Percentiles rank a stretch among this genome's conserved stretches.
Conservation (phyloP, 1,140 invertebrate genomes). For the Halotydeus destructor region DNA sequence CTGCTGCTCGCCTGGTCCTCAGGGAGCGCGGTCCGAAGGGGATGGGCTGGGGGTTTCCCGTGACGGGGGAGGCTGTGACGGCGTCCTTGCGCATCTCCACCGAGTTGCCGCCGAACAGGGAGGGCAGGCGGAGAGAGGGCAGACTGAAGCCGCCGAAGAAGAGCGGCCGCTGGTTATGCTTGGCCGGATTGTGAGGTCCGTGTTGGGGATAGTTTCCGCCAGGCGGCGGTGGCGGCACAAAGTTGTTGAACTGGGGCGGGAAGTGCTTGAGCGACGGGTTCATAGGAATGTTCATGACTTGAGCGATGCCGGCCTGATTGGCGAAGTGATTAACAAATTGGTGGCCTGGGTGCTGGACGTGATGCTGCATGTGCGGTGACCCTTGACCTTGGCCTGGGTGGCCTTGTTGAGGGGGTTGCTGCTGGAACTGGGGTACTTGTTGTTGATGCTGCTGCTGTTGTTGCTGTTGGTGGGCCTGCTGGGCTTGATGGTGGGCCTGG, state of each 20-base stretch:
- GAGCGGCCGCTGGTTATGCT: too few relatives aligned
- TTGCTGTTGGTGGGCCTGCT: neutral
- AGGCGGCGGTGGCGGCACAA: neutral
- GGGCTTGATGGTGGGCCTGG: neutral
- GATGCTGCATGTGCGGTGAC: conserved; percentile 11
- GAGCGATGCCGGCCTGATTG: neutral
- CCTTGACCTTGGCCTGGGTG: conserved; percentile 14
- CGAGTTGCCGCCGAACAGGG: too few relatives aligned
- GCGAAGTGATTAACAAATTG: neutral
- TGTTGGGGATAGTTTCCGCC: neutral
- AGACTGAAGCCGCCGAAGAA: too few relatives aligned
- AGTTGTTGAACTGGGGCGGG: neutral
- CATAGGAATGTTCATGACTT: neutral
- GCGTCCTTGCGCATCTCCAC: too few relatives aligned
- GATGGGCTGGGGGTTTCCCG: conserved; percentile 16
- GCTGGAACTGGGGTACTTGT: conserved; percentile 5
- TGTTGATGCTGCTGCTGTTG: conserved; percentile 5
- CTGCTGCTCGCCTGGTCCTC: conserved; percentile 34
- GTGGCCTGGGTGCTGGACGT: too few relatives aligned
- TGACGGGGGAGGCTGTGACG: neutral
- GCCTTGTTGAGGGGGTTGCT: conserved; percentile 29
- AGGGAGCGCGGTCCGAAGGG: conserved; percentile 18
- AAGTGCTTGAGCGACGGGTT: neutral
- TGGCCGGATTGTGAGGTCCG: neutral
- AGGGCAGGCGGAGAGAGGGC: too few relatives aligned